These are phyloP conservation scores for Dryobotodes eremita DNA, from an alignment of 2,888 invertebrate genomes.

Conservation along the genomic window DNA sequence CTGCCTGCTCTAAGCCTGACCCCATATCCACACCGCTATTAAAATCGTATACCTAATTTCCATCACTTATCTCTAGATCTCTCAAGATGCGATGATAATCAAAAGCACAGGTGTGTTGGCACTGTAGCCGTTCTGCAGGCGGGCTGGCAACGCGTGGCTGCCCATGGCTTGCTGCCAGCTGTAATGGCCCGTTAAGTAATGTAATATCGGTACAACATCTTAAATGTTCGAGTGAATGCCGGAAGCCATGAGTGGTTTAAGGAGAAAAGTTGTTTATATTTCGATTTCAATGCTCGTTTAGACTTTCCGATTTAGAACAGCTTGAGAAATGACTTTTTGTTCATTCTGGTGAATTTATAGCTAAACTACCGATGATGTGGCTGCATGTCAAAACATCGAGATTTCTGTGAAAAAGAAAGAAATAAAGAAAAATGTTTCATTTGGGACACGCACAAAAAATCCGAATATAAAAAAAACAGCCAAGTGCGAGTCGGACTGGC, in stretches of 20 bases:
- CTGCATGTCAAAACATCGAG: too few species aligned
- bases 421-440: too few species aligned
- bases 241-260: slow-evolving; percentile 6
- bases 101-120: slow-evolving; percentile 62
- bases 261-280: neutral
- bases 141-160: slow-evolving; percentile 46
- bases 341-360: neutral
- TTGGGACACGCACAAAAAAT: too few species aligned
- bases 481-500: too few species aligned
- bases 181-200: slow-evolving; percentile 54
- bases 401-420: too few species aligned
- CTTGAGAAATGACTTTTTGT: neutral
- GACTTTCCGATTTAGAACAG: neutral
- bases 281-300: neutral
- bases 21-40: slow-evolving; percentile 11
- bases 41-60: slow-evolving; percentile 25
- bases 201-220: slow-evolving; percentile 34
- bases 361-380: neutral
- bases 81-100: slow-evolving; percentile 36
- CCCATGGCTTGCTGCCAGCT: slow-evolving; percentile 54
- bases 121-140: slow-evolving; percentile 36
- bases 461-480: too few species aligned
- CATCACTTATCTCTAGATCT: slow-evolving; percentile 6
- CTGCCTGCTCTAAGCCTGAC: neutral
- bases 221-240: slow-evolving; percentile 28